Conservation (phyloP, 2,888 invertebrate species). For the Anagyrus pseudococci region DNA sequence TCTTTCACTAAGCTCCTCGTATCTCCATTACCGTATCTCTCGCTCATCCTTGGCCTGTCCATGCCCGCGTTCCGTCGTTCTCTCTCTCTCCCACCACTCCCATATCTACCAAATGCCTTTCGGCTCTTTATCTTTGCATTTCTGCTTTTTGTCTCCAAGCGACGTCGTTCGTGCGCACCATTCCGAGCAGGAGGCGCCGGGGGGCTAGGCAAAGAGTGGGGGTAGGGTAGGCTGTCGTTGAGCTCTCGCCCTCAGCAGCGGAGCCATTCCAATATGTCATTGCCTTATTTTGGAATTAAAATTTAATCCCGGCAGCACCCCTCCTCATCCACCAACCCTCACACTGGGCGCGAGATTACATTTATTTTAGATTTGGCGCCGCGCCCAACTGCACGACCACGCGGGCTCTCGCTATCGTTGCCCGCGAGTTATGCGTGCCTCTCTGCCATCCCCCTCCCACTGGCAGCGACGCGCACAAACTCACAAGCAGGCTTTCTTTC, state of each 20-base stretch:
- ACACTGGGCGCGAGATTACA: conserved; percentile 53
- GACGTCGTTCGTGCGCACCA: conserved; percentile 8
- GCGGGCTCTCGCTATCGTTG: conserved; percentile 41
- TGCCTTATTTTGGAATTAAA: conserved; percentile 60
- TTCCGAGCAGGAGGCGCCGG: conserved; percentile 6
- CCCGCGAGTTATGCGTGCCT: conserved; percentile 35
- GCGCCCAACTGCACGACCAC: conserved; percentile 38
- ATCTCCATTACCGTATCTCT: conserved; percentile 31
- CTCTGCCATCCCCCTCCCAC: neutral
- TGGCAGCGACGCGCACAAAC: conserved; percentile 9
- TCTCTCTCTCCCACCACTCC: conserved; percentile 23
- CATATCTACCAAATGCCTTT: conserved; percentile 22
- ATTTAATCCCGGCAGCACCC: conserved; percentile 53
- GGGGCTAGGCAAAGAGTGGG: too few species aligned
- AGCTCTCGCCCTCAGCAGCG: too few species aligned
- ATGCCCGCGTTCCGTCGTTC: conserved; percentile 18
- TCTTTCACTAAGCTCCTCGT: conserved; percentile 16
- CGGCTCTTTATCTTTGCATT: conserved; percentile 30
- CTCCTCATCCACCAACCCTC: neutral
- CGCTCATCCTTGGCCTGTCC: conserved; percentile 25
- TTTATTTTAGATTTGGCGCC: conserved; percentile 51
- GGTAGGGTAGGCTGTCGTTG: too few species aligned
- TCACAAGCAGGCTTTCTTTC: conserved; percentile 24
- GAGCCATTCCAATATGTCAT: conserved; percentile 57
- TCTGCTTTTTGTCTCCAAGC: conserved; percentile 30